These are phyloP conservation scores for Pseudolycoriella hygida DNA, from an alignment of 2,888 invertebrate genomes.

Conservation along the genomic window DNA sequence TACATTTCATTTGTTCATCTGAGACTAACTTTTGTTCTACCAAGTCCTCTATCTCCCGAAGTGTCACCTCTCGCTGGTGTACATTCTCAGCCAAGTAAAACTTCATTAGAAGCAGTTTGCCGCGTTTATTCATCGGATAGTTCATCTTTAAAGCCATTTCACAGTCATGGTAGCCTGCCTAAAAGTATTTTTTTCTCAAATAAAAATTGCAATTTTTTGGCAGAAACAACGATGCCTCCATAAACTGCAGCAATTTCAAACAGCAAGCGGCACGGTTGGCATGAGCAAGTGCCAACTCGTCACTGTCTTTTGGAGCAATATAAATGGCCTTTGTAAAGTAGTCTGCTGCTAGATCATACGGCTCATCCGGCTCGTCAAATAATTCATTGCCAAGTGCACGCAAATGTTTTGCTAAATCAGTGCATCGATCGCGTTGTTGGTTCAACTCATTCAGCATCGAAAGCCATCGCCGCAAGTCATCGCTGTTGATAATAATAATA, in stretches of 20 bases:
- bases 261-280: slow-evolving; percentile 21
- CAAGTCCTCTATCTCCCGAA: no score
- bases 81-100: no score
- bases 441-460: neutral
- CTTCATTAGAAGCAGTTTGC: no score
- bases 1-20: slow-evolving; percentile 1
- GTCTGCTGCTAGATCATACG: slow-evolving; percentile 13
- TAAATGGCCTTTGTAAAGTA: slow-evolving; percentile 21
- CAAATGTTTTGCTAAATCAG: neutral
- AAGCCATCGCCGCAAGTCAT: neutral
- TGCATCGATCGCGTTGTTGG: neutral
- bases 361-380: neutral
- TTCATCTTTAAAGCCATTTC: no score
- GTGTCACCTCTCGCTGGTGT: no score
- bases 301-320: slow-evolving; percentile 15
- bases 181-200: no score
- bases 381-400: neutral
- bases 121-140: no score
- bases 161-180: no score
- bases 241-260: neutral
- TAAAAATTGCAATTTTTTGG: no score
- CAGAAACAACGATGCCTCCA: no score
- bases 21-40: neutral
- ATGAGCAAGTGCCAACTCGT: slow-evolving; percentile 17
- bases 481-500: no score